phyloP scores from a whole-genome alignment of 2,888 invertebrate species.

The Psylliodes chrysocephalus region DNA sequence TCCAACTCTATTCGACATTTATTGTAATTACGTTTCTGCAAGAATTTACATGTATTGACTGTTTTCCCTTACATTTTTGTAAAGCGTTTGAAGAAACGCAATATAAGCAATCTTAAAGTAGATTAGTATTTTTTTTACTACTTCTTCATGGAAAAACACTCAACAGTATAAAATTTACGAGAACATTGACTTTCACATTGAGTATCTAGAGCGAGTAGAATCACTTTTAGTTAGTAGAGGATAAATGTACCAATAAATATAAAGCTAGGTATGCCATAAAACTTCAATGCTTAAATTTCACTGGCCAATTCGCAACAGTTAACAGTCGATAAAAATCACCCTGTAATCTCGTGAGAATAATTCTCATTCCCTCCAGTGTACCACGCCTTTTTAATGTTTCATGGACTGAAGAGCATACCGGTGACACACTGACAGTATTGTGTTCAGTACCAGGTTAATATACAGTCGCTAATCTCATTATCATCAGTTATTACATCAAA shows the following conservation, averaged over 20 bases:
- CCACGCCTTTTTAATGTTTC: constrained; percentile 30
- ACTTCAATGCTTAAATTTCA: not conserved
- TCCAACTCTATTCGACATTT: too few species aligned
- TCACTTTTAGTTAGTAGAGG: too few species aligned
- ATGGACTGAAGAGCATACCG: constrained; percentile 13
- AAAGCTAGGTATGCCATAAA: not conserved
- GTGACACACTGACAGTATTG: constrained; percentile 25
- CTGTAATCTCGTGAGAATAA: constrained; percentile 20
- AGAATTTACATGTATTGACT: too few species aligned
- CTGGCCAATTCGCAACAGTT: not conserved
- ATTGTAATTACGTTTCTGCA: too few species aligned
- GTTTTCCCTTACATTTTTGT: too few species aligned
- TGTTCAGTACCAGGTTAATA: constrained; percentile 29
- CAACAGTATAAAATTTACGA: too few species aligned
- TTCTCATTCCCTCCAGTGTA: constrained; percentile 12
- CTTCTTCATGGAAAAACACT: too few species aligned
- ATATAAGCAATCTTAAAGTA: too few species aligned
- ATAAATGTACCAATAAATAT: not conserved
- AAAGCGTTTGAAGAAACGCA: too few species aligned
- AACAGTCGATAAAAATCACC: constrained; percentile 6
- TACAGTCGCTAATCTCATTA: constrained; percentile 34
- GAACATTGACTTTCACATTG: too few species aligned
- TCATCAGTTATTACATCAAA: constrained; percentile 35
- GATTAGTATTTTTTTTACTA: too few species aligned
- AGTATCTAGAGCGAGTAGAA: too few species aligned